These are phyloP conservation scores for Eupeodes latifasciatus DNA, from an alignment of 2,888 invertebrate species.

Conservation along the genomic window DNA sequence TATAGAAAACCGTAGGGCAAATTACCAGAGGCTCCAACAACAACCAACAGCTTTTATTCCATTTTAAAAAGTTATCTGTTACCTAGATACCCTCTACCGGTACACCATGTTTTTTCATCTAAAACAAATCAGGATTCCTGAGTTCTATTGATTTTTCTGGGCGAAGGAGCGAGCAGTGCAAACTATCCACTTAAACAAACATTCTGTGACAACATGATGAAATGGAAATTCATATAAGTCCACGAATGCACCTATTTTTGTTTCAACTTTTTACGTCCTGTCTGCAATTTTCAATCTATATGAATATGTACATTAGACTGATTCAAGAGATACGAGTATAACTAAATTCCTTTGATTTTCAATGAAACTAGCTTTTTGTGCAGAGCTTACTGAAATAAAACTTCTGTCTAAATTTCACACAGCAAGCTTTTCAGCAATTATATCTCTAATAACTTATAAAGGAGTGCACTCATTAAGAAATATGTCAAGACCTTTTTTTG, in stretches of 20 bases:
- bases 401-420: too few species aligned
- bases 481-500: too few species aligned
- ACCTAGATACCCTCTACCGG: not conserved
- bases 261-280: not conserved
- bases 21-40: not conserved
- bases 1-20: not conserved
- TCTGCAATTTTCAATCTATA: not conserved
- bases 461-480: too few species aligned
- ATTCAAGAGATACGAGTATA: too few species aligned
- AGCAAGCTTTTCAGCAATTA: too few species aligned
- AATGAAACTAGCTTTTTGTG: too few species aligned
- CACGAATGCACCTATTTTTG: conserved; percentile 2
- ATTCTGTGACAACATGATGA: conserved; percentile 28
- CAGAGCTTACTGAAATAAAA: too few species aligned
- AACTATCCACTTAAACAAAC: conserved; percentile 30
- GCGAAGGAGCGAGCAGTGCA: not conserved
- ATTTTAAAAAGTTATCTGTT: not conserved
- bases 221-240: conserved; percentile 23
- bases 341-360: too few species aligned
- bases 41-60: not conserved
- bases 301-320: too few species aligned
- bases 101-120: not conserved
- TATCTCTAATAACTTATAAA: too few species aligned
- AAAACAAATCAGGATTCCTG: conserved; percentile 7
- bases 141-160: conserved; percentile 53